Conservation (phyloP, 2,113 vertebrate genomes). For the Lichenostomus cassidix region DNA sequence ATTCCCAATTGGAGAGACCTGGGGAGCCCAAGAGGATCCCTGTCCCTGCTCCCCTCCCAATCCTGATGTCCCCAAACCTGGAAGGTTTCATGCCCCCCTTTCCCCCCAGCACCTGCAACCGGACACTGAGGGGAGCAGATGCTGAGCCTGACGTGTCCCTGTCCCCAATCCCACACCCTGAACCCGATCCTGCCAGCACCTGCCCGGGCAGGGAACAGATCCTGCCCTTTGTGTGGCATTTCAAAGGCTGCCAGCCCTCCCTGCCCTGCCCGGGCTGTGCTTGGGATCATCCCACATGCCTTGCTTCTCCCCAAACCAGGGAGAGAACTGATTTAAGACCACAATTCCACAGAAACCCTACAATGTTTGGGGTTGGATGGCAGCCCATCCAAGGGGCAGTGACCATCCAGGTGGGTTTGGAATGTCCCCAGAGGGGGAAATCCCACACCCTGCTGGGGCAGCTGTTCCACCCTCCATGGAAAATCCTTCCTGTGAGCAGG, state of each 20-base stretch:
- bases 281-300: neutral
- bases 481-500: neutral
- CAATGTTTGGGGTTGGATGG: neutral
- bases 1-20: accelerated
- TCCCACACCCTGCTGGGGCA: neutral
- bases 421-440: accelerated
- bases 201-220: neutral
- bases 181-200: constrained; percentile 37
- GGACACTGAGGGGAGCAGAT: constrained; percentile 41
- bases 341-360: accelerated
- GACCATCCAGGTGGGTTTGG: neutral
- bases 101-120: neutral
- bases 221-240: constrained; percentile 24
- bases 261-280: accelerated
- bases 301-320: neutral
- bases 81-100: neutral
- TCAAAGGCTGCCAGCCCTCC: neutral
- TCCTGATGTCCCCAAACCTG: accelerated
- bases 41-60: neutral
- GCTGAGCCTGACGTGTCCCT: neutral
- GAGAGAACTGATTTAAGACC: neutral
- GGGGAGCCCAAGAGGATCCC: neutral
- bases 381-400: neutral
- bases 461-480: no score
- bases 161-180: neutral